These are phyloP conservation scores for Cynodonichthys magdalenae DNA, from an alignment of 2,797 vertebrate genomes.

Conservation along the genomic window DNA sequence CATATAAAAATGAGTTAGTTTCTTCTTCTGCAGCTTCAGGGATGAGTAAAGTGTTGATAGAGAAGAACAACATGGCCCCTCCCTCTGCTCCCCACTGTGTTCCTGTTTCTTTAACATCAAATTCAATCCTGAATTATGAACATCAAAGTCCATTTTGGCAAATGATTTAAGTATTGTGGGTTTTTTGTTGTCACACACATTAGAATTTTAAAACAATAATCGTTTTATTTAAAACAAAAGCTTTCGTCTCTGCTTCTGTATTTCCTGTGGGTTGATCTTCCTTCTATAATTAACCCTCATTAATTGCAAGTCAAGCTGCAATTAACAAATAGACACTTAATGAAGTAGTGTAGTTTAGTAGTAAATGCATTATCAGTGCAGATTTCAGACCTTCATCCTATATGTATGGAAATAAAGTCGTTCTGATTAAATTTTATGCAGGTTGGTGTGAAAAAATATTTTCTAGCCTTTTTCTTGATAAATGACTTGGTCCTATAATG, in stretches of 20 bases:
- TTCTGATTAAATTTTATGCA: background rate
- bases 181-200: slow-evolving; percentile 50
- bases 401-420: slow-evolving; percentile 45
- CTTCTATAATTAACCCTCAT: slow-evolving; percentile 81
- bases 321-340: slow-evolving; percentile 83
- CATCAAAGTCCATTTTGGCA: slow-evolving; percentile 63
- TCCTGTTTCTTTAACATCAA: slow-evolving; percentile 63
- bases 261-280: slow-evolving; percentile 70
- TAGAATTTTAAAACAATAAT: slow-evolving; percentile 46
- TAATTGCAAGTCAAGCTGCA: slow-evolving; percentile 83
- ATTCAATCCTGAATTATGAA: slow-evolving; percentile 73
- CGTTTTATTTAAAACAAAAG: slow-evolving; percentile 53
- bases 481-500: slow-evolving; percentile 40
- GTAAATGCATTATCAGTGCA: slow-evolving; percentile 69
- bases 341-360: slow-evolving; percentile 74
- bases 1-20: slow-evolving; percentile 50
- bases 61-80: slow-evolving; percentile 48
- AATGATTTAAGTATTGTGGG: slow-evolving; percentile 7
- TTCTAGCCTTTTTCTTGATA: slow-evolving; percentile 23
- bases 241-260: slow-evolving; percentile 37
- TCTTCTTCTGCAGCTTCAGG: slow-evolving; percentile 42
- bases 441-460: slow-evolving; percentile 16
- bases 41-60: slow-evolving; percentile 34
- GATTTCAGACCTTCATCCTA: slow-evolving; percentile 43
- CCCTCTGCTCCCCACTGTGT: slow-evolving; percentile 38